These are phyloP conservation scores for Sinosuthora webbiana DNA, from an alignment of 2,113 vertebrate genomes.

Conservation along the genomic window DNA sequence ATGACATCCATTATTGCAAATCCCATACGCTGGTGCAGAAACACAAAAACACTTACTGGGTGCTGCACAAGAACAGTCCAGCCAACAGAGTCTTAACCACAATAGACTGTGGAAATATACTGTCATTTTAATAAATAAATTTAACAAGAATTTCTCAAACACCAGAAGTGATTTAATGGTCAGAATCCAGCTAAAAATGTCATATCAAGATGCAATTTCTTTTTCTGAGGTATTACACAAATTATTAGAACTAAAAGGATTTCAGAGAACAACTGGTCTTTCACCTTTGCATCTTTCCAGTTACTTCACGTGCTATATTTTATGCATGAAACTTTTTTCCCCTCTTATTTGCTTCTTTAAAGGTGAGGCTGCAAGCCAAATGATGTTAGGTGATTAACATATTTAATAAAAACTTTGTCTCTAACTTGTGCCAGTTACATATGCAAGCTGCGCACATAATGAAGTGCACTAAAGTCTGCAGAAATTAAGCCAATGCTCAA, in stretches of 20 bases:
- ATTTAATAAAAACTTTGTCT: background rate
- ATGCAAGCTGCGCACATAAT: background rate
- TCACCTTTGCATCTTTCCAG: background rate
- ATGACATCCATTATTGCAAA: conserved; percentile 59
- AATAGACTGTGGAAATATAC: background rate
- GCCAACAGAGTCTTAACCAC: background rate
- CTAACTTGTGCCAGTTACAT: background rate
- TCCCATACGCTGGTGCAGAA: conserved; percentile 3
- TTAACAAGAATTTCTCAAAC: background rate
- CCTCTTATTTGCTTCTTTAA: background rate
- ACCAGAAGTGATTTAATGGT: background rate
- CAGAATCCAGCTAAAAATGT: background rate
- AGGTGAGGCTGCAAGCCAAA: background rate
- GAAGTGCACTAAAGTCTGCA: background rate
- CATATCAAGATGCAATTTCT: background rate
- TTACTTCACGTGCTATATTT: background rate
- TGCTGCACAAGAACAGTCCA: background rate
- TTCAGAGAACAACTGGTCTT: background rate
- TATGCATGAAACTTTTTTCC: background rate
- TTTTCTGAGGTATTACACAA: background rate
- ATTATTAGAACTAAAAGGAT: background rate
- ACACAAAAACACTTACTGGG: background rate
- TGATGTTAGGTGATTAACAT: background rate
- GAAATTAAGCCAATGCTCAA: background rate
- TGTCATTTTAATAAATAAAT: background rate